phyloP scores from a whole-genome alignment of 2,888 invertebrate genomes.

The Peribatodes rhomboidaria region DNA sequence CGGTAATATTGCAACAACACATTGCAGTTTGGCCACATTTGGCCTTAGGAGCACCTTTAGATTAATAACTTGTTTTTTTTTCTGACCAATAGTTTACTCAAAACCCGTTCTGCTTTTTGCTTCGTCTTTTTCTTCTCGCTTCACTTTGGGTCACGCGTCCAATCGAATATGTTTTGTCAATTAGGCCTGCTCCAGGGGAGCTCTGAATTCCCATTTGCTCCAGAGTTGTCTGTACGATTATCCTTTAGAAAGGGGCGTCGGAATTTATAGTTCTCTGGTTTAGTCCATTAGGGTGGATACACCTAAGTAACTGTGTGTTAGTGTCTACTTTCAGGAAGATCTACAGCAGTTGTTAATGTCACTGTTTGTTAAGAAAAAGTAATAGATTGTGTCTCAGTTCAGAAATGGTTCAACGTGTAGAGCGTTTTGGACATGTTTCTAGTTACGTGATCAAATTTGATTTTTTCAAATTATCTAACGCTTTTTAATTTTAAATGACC shows the following conservation, averaged over 20 bases:
- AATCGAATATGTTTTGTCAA: slow-evolving; percentile 79
- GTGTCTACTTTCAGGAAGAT: slow-evolving; percentile 50
- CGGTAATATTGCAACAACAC: too few species aligned
- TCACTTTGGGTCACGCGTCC: slow-evolving; percentile 28
- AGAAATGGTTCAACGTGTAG: slow-evolving; percentile 1
- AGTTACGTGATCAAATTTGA: too few species aligned
- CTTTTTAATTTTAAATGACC: too few species aligned
- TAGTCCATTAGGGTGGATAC: slow-evolving; percentile 69
- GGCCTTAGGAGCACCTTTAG: too few species aligned
- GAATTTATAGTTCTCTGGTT: slow-evolving; percentile 80
- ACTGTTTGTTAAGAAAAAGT: slow-evolving; percentile 34
- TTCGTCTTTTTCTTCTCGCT: slow-evolving; percentile 4
- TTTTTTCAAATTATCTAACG: too few species aligned
- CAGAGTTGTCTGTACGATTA: slow-evolving; percentile 77
- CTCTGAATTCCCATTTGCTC: slow-evolving; percentile 78
- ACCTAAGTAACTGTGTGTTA: slow-evolving; percentile 57
- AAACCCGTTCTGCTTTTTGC: too few species aligned
- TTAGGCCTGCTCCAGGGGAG: slow-evolving; percentile 71
- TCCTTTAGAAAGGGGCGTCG: slow-evolving; percentile 76
- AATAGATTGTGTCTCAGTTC: slow-evolving; percentile 25
- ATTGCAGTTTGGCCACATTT: too few species aligned
- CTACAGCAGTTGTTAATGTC: slow-evolving; percentile 40
- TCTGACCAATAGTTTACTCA: too few species aligned
- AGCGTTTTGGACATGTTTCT: slow-evolving; percentile 6
- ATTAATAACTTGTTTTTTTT: too few species aligned